phyloP scores from a whole-genome alignment of 1,140 invertebrate species.

The Cataglyphis hispanica region DNA sequence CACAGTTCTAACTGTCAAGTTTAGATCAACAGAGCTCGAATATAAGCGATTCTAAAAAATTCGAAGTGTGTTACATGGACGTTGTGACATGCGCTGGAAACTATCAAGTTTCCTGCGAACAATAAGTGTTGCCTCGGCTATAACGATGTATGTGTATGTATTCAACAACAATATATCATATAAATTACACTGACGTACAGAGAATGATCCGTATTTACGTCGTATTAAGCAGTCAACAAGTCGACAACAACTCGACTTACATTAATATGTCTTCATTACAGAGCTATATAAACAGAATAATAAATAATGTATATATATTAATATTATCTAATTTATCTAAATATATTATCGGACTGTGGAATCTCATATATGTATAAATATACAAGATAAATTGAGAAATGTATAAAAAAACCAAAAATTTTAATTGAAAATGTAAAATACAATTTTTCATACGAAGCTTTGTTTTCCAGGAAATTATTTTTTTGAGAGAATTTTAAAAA shows the following conservation, averaged over 20 bases:
- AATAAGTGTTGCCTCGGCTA: slow-evolving; percentile 5
- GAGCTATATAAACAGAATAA: background rate
- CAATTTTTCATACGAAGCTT: too few species aligned
- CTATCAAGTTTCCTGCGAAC: slow-evolving; percentile 6
- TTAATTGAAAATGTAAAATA: too few species aligned
- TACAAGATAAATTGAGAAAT: slow-evolving; percentile 5
- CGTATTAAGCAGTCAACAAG: slow-evolving; percentile 3
- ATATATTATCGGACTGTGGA: background rate
- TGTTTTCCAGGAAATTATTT: too few species aligned
- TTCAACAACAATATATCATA: slow-evolving; percentile 19
- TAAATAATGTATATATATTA: background rate
- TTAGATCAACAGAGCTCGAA: background rate
- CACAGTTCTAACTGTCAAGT: slow-evolving; percentile 28
- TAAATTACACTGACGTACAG: slow-evolving; percentile 19
- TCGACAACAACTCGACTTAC: background rate
- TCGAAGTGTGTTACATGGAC: slow-evolving; percentile 1
- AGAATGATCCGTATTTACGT: slow-evolving; percentile 54
- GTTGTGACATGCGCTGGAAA: slow-evolving; percentile 11
- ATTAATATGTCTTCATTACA: slow-evolving; percentile 22
- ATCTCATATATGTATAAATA: background rate
- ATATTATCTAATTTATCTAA: background rate
- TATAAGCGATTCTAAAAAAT: slow-evolving; percentile 2
- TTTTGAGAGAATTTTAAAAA: too few species aligned
- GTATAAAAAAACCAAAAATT: background rate
- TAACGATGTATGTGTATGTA: slow-evolving; percentile 5